These are phyloP conservation scores for Graptemys geographica DNA, from an alignment of 2,797 vertebrate genomes.

Conservation along the genomic window DNA sequence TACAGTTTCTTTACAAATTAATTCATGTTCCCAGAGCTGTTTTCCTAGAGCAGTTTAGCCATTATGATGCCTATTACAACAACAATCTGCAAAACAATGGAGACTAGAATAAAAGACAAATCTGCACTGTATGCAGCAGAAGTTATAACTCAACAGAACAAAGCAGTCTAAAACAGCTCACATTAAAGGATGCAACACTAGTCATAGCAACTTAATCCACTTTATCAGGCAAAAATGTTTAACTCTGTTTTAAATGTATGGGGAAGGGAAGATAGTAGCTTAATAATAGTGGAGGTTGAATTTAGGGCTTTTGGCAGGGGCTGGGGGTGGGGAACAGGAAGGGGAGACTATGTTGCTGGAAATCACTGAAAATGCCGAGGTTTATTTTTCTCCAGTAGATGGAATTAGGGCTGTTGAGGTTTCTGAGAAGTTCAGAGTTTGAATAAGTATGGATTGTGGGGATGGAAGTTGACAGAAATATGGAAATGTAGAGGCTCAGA, in stretches of 20 bases:
- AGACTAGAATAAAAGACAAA: conserved; percentile 10
- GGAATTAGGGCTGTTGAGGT: not conserved
- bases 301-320: not conserved
- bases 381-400: not conserved
- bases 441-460: not conserved
- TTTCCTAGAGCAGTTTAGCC: conserved; percentile 15
- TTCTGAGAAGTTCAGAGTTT: not conserved
- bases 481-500: not conserved
- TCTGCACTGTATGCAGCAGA: not conserved
- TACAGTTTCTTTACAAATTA: not conserved
- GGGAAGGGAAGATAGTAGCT: conserved; percentile 16
- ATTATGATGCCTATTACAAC: not conserved
- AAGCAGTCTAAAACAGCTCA: not conserved
- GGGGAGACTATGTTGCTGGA: not conserved
- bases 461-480: not conserved
- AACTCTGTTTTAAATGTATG: conserved; percentile 7
- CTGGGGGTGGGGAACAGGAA: not conserved
- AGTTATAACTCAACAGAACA: conserved; percentile 26
- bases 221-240: conserved; percentile 20
- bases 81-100: not conserved
- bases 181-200: conserved; percentile 21
- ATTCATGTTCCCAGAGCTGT: conserved; percentile 25
- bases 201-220: conserved; percentile 30
- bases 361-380: not conserved
- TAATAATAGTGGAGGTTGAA: not conserved